Evolutionary conservation across 1,140 invertebrate species (phyloP).

Genomic region (Drosophila kikkawai): DNA sequence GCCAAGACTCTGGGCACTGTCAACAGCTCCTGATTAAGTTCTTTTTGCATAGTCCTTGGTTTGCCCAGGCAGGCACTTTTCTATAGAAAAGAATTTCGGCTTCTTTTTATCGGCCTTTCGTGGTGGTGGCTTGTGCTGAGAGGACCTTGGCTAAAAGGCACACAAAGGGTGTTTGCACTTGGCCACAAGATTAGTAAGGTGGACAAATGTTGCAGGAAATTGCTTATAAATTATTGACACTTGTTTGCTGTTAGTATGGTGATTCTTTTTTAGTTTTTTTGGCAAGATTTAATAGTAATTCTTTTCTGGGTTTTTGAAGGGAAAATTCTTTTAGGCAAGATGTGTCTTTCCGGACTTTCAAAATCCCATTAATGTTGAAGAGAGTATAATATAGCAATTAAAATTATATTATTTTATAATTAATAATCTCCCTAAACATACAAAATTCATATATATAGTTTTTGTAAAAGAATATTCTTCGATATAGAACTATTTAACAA

Average conservation of each 20-base stretch:
- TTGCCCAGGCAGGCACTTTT: conserved; percentile 10
- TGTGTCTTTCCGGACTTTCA: too few species aligned
- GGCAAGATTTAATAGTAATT: background rate
- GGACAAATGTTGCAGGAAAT: conserved; percentile 17
- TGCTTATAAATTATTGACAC: conserved; percentile 22
- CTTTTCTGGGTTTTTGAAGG: background rate
- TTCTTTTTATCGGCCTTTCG: conserved; percentile 11
- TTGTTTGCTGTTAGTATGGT: conserved; percentile 11
- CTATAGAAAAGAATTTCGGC: conserved; percentile 21
- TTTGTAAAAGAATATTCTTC: too few species aligned
- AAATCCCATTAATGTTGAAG: too few species aligned
- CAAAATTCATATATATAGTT: background rate
- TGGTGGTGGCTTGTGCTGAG: background rate
- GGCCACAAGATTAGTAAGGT: conserved; percentile 19
- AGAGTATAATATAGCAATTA: background rate
- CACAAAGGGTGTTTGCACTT: conserved; percentile 33
- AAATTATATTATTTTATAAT: background rate
- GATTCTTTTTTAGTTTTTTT: background rate
- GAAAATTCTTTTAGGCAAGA: background rate
- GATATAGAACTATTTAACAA: too few species aligned
- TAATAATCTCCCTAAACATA: background rate
- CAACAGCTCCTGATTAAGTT: conserved; percentile 63
- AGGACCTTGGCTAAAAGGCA: conserved; percentile 1
- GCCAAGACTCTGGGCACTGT: conserved; percentile 27
- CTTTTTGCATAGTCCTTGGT: conserved; percentile 31